Conservation (phyloP, 2,113 vertebrate genomes). For the Aegithalos caudatus region DNA sequence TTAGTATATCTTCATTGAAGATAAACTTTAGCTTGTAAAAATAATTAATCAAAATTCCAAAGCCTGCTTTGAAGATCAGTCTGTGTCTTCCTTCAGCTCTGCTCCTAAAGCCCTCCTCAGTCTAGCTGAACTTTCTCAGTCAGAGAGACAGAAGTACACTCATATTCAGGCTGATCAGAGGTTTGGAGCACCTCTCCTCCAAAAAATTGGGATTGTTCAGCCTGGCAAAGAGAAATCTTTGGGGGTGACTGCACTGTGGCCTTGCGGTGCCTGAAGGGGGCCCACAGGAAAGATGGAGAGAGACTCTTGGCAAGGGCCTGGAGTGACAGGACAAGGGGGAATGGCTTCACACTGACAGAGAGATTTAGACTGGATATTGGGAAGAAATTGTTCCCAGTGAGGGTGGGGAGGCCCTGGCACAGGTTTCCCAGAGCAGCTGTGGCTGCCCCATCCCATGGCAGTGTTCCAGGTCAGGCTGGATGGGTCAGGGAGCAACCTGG, state of each 20-base stretch:
- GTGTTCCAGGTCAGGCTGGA: fast-evolving
- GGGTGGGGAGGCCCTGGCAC: background rate
- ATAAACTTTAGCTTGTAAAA: background rate
- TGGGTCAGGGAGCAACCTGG: background rate
- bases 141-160: background rate
- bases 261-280: background rate
- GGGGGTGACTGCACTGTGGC: background rate
- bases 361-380: fast-evolving
- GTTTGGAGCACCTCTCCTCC: background rate
- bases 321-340: background rate
- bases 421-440: background rate
- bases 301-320: background rate
- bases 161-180: background rate
- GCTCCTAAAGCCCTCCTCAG: background rate
- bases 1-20: background rate
- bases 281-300: background rate
- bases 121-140: background rate
- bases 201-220: background rate
- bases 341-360: background rate
- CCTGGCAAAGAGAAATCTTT: background rate
- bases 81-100: background rate
- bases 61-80: background rate
- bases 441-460: background rate
- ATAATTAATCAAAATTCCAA: background rate
- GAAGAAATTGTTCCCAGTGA: background rate